These are phyloP conservation scores for Taeniopygia guttata DNA, from an alignment of 2,797 vertebrate species.

Conservation along the genomic window DNA sequence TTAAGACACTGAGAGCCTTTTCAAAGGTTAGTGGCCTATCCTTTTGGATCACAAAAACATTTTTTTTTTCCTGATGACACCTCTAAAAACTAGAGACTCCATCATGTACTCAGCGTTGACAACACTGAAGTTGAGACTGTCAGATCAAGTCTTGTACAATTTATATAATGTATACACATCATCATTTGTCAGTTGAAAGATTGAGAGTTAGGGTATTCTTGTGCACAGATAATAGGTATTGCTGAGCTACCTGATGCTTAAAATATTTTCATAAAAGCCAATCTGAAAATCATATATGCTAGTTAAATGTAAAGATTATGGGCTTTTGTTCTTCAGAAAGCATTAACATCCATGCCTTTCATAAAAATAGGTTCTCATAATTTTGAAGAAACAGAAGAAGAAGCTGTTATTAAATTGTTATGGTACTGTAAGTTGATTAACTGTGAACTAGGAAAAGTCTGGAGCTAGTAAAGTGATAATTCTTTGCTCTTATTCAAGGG, in stretches of 20 bases:
- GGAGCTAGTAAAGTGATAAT: background rate
- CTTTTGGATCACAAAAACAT: background rate
- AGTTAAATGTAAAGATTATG: constrained; percentile 31
- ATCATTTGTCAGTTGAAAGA: background rate
- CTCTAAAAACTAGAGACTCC: background rate
- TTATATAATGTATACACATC: background rate
- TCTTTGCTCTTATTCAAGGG: background rate
- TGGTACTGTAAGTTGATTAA: constrained; percentile 48
- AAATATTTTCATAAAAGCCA: constrained; percentile 40
- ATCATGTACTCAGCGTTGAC: background rate
- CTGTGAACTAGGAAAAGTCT: constrained; percentile 24
- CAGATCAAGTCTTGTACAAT: background rate
- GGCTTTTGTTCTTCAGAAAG: background rate
- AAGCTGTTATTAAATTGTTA: constrained; percentile 56
- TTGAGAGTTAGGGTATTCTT: background rate
- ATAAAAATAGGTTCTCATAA: constrained; percentile 23
- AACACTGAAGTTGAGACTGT: background rate
- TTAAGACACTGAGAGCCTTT: background rate
- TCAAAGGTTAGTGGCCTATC: background rate
- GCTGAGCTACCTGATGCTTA: constrained; percentile 4
- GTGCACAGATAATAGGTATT: background rate
- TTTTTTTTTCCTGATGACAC: background rate
- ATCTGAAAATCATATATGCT: constrained; percentile 1
- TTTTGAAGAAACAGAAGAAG: constrained; percentile 51
- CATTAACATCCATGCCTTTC: background rate